Evolutionary conservation across 2,888 invertebrate species (phyloP).

Genomic region (Machimus rusticus): DNA sequence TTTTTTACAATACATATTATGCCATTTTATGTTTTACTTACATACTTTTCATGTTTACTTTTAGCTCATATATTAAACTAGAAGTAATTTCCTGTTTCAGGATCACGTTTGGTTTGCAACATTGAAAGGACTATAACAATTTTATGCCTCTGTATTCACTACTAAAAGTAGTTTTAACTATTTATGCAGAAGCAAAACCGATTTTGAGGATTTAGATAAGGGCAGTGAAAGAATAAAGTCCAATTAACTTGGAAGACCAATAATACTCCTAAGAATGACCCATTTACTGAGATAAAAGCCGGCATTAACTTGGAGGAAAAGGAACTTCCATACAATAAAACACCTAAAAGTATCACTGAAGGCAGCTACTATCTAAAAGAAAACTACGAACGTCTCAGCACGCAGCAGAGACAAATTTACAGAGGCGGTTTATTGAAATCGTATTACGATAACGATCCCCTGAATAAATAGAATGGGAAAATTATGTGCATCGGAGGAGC

Average conservation of each 20-base stretch:
- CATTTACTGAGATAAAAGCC: not conserved
- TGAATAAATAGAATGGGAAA: conserved; percentile 31
- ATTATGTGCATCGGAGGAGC: conserved; percentile 9
- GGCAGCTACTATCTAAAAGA: not conserved
- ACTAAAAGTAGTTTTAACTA: not conserved
- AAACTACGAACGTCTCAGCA: not conserved
- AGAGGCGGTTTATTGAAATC: conserved; percentile 22
- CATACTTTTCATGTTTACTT: too few species aligned
- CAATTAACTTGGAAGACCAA: not conserved
- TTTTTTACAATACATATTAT: too few species aligned
- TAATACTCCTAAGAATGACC: not conserved
- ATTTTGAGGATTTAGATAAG: not conserved
- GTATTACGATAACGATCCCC: conserved; percentile 3
- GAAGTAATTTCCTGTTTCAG: too few species aligned
- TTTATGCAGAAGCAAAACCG: not conserved
- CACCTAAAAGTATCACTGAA: not conserved
- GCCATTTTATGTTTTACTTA: too few species aligned
- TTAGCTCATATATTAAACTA: too few species aligned
- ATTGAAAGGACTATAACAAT: too few species aligned
- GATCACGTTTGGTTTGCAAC: too few species aligned
- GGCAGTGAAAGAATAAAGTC: not conserved
- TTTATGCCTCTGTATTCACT: too few species aligned
- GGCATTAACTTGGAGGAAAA: not conserved
- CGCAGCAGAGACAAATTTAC: not conserved
- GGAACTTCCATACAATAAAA: conserved; percentile 1